Evolutionary conservation across 2,113 vertebrate species (phyloP), one percentile per base, ranked within the genome.

Genomic region (Carassius carassius): DNA sequence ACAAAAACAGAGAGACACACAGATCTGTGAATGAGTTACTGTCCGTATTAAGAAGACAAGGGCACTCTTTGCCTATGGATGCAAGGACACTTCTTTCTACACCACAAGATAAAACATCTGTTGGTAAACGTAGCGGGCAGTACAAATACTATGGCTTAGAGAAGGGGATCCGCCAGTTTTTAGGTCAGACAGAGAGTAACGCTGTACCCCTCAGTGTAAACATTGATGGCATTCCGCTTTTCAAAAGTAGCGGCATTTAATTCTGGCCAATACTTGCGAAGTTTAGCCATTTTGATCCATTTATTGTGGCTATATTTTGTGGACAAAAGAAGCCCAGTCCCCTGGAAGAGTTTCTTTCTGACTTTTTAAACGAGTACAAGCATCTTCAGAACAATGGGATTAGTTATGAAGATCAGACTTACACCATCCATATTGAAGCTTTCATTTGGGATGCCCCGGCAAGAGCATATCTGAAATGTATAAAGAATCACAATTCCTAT

Each of bases 401-500:
- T 0, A 23, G 70, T 74, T 72, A 25, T 83, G 10, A 76, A 67
- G 70, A 14, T 23, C 23, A 72, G 29, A 65, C 32, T 62, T 82
- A 72, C 29, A 10, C 47, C 1, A 29, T 82, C 3, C 56, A 72
- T 6, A 82, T 41, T 54, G 10, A 72, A 32, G 19, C 67, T 35
- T 5, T 82, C 4, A 35, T 82, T 2, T 82, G 81, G 41, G 75
- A 84, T 70, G 75, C 84, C 2, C 84, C 86, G 54, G 88, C 82
- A 77, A 60, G 86, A 47, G 84, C 81, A 37, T 84, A 79, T 75
- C 44, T 84, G 0, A 88, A 88, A 63, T 81, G 84, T 41, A 86
- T 86, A 17, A 87, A 88, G 65, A 63, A 49, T 75, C 88, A 89
- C 76, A 80, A 32, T 74, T 21, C 77, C 44, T 86, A 86, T 77